These are phyloP conservation scores for Ophraella communa DNA, from an alignment of 2,888 invertebrate genomes.

Conservation along the genomic window DNA sequence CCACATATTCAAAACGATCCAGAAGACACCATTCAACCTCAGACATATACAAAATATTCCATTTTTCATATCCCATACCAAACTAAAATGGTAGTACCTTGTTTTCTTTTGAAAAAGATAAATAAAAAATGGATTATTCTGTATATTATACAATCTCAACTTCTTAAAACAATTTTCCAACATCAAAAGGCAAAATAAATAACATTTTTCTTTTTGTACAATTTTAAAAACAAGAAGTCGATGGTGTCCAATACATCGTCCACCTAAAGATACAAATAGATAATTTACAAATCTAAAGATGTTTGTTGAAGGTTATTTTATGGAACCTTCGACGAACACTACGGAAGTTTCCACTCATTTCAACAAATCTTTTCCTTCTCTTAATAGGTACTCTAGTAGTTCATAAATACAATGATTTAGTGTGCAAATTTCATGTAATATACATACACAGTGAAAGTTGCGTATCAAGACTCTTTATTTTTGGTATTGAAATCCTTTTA, in stretches of 20 bases:
- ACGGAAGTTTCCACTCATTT: conserved; percentile 53
- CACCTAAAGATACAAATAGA: conserved; percentile 59
- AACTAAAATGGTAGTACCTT: too few species aligned
- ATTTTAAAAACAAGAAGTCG: conserved; percentile 35
- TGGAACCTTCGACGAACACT: conserved; percentile 33
- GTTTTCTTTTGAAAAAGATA: not conserved
- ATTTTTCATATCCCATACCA: conserved; percentile 11
- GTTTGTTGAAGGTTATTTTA: conserved; percentile 28
- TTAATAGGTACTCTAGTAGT: conserved; percentile 62
- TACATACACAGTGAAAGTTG: conserved; percentile 20
- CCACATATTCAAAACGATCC: conserved; percentile 51
- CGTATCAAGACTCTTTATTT: conserved; percentile 28
- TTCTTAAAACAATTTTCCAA: conserved; percentile 34
- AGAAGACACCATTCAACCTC: conserved; percentile 26
- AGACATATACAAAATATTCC: not conserved
- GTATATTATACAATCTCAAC: conserved; percentile 33
- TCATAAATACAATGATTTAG: conserved; percentile 46
- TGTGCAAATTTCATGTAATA: conserved; percentile 40
- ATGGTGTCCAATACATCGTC: conserved; percentile 34
- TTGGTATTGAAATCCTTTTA: conserved; percentile 44
- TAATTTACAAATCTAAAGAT: conserved; percentile 49
- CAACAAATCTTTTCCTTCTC: conserved; percentile 55
- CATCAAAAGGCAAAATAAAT: conserved; percentile 38
- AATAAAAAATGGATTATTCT: conserved; percentile 4
- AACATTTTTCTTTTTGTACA: conserved; percentile 41